Evolutionary conservation across 2,113 vertebrate genomes (phyloP).

Genomic region (Pelusios castaneus): DNA sequence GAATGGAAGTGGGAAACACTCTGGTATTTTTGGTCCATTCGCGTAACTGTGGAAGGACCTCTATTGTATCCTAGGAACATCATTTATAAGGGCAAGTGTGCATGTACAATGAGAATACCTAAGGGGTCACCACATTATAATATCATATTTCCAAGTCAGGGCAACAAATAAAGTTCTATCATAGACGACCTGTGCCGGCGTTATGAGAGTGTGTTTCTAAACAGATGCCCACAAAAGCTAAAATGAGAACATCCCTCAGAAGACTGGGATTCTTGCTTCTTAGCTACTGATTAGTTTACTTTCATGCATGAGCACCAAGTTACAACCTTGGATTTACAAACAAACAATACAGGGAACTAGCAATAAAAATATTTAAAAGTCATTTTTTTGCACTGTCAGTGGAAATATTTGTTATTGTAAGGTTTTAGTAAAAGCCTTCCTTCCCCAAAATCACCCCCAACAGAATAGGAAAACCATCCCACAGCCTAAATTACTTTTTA

Average conservation of each 20-base stretch:
- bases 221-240: background rate
- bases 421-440: background rate
- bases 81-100: background rate
- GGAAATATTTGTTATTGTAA: background rate
- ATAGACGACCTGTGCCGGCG: conserved; percentile 27
- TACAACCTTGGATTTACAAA: background rate
- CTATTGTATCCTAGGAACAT: too few species aligned
- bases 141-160: background rate
- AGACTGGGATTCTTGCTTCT: too few species aligned
- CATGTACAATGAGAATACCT: background rate
- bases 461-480: rapidly evolving
- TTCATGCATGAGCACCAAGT: background rate
- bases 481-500: background rate
- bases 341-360: background rate
- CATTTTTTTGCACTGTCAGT: background rate
- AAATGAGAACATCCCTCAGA: background rate
- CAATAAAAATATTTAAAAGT: background rate
- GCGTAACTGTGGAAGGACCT: too few species aligned
- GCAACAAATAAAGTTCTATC: background rate
- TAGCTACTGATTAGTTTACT: background rate
- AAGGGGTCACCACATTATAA: background rate
- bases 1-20: background rate
- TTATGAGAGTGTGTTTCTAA: background rate
- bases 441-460: background rate
- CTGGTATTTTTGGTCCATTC: background rate